These are phyloP conservation scores for Leptopilina drosophilae DNA, from an alignment of 2,888 invertebrate genomes.

Conservation along the genomic window DNA sequence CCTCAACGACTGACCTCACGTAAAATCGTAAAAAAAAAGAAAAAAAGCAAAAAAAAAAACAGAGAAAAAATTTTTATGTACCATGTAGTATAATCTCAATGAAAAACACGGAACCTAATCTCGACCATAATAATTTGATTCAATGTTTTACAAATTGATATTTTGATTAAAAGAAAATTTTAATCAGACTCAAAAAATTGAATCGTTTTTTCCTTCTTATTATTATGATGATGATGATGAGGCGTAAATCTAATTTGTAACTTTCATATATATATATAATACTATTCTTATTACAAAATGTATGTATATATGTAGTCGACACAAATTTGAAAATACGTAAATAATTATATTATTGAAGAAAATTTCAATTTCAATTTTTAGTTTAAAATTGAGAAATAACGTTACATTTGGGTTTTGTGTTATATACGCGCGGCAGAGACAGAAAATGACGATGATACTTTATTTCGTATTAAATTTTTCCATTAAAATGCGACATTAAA, in stretches of 20 bases:
- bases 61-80: constrained; percentile 1
- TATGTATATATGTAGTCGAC: not conserved
- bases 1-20: constrained; percentile 63
- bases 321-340: not conserved
- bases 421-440: not conserved
- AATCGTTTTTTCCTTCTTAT: not conserved
- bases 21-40: constrained; percentile 38
- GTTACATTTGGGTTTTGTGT: too few species aligned
- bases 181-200: constrained; percentile 4
- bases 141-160: constrained; percentile 12
- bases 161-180: constrained; percentile 10
- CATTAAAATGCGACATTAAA: too few species aligned
- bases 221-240: not conserved
- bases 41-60: too few species aligned
- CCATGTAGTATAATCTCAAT: constrained; percentile 2
- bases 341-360: not conserved
- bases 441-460: not conserved
- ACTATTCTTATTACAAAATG: too few species aligned
- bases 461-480: too few species aligned
- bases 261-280: not conserved
- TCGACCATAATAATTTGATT: constrained; percentile 18
- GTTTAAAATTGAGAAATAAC: not conserved
- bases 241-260: not conserved
- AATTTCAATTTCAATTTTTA: not conserved
- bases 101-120: constrained; percentile 36